Conservation (phyloP, 2,888 invertebrate genomes). For the Hedya salicella region DNA sequence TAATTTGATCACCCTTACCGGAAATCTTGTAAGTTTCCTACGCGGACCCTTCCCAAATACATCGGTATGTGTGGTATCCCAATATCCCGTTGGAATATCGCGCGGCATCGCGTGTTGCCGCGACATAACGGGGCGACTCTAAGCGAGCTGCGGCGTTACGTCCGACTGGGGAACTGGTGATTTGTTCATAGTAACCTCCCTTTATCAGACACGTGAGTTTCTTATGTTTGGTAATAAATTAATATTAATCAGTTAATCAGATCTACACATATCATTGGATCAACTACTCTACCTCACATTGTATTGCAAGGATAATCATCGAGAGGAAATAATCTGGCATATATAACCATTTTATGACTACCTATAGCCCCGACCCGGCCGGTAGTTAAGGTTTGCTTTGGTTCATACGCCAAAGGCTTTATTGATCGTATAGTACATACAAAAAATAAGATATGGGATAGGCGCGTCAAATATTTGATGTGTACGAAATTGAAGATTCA, state of each 20-base stretch:
- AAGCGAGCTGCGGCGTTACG: constrained; percentile 8
- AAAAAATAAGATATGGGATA: constrained; percentile 14
- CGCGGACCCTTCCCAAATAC: neutral
- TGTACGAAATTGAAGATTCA: constrained; percentile 16
- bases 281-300: neutral
- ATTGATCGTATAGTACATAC: constrained; percentile 20
- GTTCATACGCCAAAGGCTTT: constrained; percentile 28
- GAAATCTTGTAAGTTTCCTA: neutral
- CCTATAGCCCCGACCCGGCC: constrained; percentile 7
- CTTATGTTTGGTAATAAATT: neutral
- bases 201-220: neutral
- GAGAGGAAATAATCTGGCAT: constrained; percentile 3
- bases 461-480: constrained; percentile 23
- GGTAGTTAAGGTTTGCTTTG: constrained; percentile 23
- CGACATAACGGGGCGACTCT: constrained; percentile 45
- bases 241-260: no score
- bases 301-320: neutral
- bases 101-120: constrained; percentile 43
- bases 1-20: neutral
- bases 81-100: constrained; percentile 42
- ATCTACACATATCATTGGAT: neutral
- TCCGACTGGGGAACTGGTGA: constrained; percentile 28
- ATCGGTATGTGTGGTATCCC: constrained; percentile 19
- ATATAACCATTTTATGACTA: constrained; percentile 23
- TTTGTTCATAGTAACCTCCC: constrained; percentile 16